Evolutionary conservation across 1,140 invertebrate genomes (phyloP).

Genomic region (Dryas iulia): DNA sequence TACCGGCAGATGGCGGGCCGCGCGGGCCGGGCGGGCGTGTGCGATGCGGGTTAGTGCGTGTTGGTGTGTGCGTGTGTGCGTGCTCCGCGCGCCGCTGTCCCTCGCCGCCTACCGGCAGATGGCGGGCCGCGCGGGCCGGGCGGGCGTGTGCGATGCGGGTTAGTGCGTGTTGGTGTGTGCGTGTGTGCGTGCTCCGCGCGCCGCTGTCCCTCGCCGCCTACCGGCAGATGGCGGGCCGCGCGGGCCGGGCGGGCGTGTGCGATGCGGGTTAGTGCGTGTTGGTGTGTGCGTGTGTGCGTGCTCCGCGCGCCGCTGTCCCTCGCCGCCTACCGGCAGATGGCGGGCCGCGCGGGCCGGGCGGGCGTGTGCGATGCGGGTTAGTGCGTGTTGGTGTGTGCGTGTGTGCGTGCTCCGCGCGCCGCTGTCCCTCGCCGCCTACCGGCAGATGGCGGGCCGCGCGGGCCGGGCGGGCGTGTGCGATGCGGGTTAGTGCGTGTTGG

Average conservation of each 20-base stretch:
- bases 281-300: constrained; percentile 90
- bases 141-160: constrained; percentile 51
- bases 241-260: constrained; percentile 81
- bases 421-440: constrained; percentile 90
- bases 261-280: constrained; percentile 85
- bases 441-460: constrained; percentile 96
- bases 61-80: constrained; percentile 92
- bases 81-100: constrained; percentile 89
- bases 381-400: constrained; percentile 91
- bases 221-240: constrained; percentile 97
- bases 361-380: constrained; percentile 49
- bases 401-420: constrained; percentile 90
- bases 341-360: constrained; percentile 88
- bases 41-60: constrained; percentile 81
- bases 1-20: constrained; percentile 98
- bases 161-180: constrained; percentile 90
- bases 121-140: constrained; percentile 91
- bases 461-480: constrained; percentile 80
- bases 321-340: constrained; percentile 97
- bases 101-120: constrained; percentile 96
- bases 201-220: constrained; percentile 91
- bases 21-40: constrained; percentile 82
- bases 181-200: constrained; percentile 88
- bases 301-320: constrained; percentile 89
- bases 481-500: constrained; percentile 85